phyloP scores from a whole-genome alignment of 2,113 vertebrate genomes.

The Mormoops blainvillei region DNA sequence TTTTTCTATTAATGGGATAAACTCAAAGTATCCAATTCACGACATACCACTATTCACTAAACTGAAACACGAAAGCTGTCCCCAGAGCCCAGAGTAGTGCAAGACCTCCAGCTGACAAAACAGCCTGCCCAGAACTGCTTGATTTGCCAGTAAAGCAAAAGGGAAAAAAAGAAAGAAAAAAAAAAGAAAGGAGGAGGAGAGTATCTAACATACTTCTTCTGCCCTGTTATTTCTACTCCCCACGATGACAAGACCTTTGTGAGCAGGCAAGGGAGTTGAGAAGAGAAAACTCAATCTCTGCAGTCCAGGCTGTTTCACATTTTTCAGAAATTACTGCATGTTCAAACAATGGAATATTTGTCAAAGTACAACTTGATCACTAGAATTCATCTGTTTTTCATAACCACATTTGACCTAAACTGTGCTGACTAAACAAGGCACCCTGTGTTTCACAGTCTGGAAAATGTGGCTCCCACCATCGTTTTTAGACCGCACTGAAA shows the following conservation, averaged over 20 bases:
- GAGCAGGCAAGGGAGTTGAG: conserved; percentile 31
- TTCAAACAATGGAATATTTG: conserved; percentile 81
- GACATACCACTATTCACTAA: neutral
- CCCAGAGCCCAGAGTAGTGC: neutral
- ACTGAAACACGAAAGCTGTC: conserved; percentile 27
- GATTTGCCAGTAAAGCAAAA: conserved; percentile 23
- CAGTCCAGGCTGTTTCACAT: conserved; percentile 54
- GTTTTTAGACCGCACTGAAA: conserved; percentile 68
- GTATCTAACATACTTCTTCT: conserved; percentile 45
- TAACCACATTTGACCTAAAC: conserved; percentile 79
- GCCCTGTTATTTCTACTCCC: conserved; percentile 60
- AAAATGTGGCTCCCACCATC: conserved; percentile 62
- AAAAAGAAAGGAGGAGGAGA: neutral
- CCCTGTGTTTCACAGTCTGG: conserved; percentile 79
- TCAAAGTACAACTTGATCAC: conserved; percentile 79
- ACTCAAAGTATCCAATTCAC: conserved; percentile 29
- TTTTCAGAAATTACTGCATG: conserved; percentile 70
- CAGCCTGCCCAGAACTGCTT: conserved; percentile 19
- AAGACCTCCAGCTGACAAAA: conserved; percentile 60
- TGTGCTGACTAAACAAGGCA: conserved; percentile 77
- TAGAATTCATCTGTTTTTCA: conserved; percentile 83
- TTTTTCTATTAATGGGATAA: conserved; percentile 35
- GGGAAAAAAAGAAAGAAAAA: accelerated
- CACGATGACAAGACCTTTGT: conserved; percentile 45
- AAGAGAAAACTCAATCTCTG: conserved; percentile 53